Conservation (phyloP, 2,113 vertebrate genomes). For the Glaucidium brasilianum region DNA sequence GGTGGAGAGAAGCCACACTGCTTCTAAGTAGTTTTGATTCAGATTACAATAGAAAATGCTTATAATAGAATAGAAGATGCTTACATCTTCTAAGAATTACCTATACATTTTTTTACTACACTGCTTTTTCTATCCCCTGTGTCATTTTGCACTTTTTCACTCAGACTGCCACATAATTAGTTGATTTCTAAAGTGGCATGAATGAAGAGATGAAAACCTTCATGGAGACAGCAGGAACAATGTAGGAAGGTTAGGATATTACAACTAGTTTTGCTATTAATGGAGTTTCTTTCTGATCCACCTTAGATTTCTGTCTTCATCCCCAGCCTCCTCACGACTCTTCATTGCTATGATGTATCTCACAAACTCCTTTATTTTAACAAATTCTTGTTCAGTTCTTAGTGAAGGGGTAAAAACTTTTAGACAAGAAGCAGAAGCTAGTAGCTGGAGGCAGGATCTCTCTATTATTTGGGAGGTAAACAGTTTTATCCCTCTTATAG, state of each 20-base stretch:
- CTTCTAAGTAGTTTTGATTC: neutral
- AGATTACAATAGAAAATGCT: neutral
- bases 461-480: constrained; percentile 19
- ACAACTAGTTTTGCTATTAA: neutral
- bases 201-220: neutral
- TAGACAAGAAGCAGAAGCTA: neutral
- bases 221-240: neutral
- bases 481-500: constrained; percentile 6
- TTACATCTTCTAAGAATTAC: neutral
- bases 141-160: neutral
- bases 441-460: neutral
- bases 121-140: neutral
- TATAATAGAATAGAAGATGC: too few relatives aligned
- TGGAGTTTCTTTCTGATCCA: neutral
- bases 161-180: neutral
- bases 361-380: neutral
- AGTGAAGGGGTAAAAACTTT: neutral
- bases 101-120: neutral
- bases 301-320: neutral
- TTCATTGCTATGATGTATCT: neutral
- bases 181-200: neutral
- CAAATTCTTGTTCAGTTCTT: neutral
- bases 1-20: neutral
- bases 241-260: neutral
- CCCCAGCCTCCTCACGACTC: neutral